Percentiles rank a stretch among this genome's conserved stretches.
These are phyloP conservation scores for Aphrocallistes beatrix DNA, from an alignment of 37 sponge, comb jelly and placozoan genomes.

Conservation along the genomic window DNA sequence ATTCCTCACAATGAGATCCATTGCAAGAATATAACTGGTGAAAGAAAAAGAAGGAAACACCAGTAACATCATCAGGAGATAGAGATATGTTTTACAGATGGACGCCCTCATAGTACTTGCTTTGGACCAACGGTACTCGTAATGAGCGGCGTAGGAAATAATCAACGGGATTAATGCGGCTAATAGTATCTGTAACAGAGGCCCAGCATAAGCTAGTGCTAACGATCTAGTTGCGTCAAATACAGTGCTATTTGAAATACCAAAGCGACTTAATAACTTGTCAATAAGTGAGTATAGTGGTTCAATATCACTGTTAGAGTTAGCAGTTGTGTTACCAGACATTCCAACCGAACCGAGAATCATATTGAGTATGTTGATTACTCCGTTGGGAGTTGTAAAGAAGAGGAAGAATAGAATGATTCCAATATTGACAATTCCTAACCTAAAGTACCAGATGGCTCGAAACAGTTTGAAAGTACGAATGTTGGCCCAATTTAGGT, in stretches of 20 bases:
- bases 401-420: not conserved
- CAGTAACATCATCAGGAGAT: not conserved
- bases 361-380: not conserved
- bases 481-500: not conserved
- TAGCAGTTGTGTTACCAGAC: not conserved
- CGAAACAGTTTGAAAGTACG: not conserved
- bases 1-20: not conserved
- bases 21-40: not conserved
- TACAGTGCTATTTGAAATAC: not conserved
- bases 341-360: not conserved
- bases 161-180: not conserved
- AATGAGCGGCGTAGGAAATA: not conserved
- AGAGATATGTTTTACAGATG: not conserved
- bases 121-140: conserved; percentile 5
- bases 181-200: not conserved
- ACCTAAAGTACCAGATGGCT: not conserved
- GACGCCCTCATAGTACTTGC: not conserved
- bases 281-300: not conserved
- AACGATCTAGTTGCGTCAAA: not conserved
- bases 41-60: not conserved
- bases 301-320: not conserved
- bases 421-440: not conserved
- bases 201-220: not conserved
- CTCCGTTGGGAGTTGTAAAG: not conserved
- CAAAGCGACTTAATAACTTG: not conserved